Percentiles rank a stretch among this genome's conserved stretches.
Evolutionary conservation across 2,113 vertebrate genomes (phyloP).

Genomic region (Tyto alba): DNA sequence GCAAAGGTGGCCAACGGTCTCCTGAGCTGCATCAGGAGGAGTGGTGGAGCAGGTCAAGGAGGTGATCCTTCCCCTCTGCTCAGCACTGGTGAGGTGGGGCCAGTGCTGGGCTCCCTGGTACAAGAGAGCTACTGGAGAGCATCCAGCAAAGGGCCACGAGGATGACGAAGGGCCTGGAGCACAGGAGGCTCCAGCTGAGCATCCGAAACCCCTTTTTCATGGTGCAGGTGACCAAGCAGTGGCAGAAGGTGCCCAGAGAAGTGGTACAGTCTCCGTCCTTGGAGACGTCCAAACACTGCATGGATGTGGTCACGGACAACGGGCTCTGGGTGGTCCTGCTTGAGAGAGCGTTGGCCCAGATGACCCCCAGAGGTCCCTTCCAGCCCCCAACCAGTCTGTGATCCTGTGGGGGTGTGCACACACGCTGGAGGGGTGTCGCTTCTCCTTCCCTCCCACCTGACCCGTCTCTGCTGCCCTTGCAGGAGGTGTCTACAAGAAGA

Average conservation of each 20-base stretch:
- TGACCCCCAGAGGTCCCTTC: background rate
- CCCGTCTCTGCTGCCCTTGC: background rate
- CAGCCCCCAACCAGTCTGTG: background rate
- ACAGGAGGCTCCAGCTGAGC: background rate
- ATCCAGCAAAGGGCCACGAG: background rate
- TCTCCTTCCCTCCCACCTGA: background rate
- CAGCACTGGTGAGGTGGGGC: background rate
- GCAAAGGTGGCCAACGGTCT: background rate
- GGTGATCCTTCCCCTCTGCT: background rate
- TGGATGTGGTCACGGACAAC: accelerated
- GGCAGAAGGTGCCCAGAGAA: background rate
- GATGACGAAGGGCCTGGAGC: background rate
- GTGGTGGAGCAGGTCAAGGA: background rate
- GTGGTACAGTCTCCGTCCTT: background rate
- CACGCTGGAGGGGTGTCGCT: accelerated
- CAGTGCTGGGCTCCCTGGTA: background rate
- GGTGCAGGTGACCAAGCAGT: background rate
- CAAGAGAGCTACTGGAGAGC: background rate
- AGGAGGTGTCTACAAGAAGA: slow-evolving; percentile 94
- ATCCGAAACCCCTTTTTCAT: background rate
- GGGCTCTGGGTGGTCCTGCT: background rate
- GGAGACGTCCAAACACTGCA: background rate
- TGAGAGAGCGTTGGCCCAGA: background rate
- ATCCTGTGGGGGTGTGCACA: too few relatives aligned
- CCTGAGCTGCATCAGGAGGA: background rate